phyloP scores from a whole-genome alignment of 2,797 vertebrate genomes.

The Tamandua tetradactyla region DNA sequence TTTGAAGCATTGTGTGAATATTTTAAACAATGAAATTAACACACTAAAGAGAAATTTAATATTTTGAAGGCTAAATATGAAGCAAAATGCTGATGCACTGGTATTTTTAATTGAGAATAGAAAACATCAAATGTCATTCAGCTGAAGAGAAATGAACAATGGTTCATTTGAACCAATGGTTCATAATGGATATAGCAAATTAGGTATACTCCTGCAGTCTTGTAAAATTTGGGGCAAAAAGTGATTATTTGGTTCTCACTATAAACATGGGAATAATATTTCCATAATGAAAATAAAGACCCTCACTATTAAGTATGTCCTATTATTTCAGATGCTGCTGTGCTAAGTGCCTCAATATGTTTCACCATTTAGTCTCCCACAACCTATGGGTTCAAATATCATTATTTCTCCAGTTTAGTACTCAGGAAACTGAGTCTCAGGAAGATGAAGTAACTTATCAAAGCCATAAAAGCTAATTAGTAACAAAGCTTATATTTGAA shows the following conservation, averaged over 20 bases:
- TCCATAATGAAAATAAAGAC: neutral
- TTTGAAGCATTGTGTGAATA: neutral
- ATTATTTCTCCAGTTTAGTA: neutral
- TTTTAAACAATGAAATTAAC: neutral
- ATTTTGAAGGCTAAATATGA: neutral
- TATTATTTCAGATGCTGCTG: neutral
- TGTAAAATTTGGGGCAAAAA: neutral
- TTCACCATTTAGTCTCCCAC: neutral
- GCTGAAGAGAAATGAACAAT: neutral
- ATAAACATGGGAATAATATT: neutral
- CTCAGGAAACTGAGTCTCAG: fast-evolving
- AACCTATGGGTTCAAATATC: neutral
- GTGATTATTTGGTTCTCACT: neutral
- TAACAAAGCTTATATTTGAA: neutral
- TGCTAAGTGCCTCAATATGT: neutral
- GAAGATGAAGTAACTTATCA: neutral
- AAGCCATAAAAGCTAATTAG: neutral
- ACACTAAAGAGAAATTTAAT: neutral
- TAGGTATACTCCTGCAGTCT: neutral
- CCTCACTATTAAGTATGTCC: neutral
- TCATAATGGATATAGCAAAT: neutral
- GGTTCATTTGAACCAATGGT: too few relatives aligned
- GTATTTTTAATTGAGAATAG: neutral
- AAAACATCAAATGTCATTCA: neutral
- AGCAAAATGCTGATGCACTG: neutral